Conservation (phyloP, 1,140 invertebrate genomes). For the Harpegnathos saltator region DNA sequence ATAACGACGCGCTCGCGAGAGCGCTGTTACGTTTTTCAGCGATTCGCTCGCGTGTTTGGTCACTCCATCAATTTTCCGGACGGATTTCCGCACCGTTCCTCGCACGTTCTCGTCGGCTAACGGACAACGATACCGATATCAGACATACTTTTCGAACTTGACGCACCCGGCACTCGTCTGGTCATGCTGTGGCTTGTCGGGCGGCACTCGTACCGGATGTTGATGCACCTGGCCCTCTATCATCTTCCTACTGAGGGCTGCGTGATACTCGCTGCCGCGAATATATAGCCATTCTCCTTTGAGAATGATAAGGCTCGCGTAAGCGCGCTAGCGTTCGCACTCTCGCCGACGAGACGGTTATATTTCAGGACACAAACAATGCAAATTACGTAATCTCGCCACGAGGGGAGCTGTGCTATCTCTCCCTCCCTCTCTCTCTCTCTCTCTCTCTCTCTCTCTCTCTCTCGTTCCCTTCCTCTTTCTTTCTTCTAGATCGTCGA, state of each 20-base stretch:
- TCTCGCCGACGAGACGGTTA: conserved; percentile 45
- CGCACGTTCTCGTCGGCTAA: too few relatives aligned
- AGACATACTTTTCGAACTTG: conserved; percentile 78
- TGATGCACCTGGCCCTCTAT: conserved; percentile 79
- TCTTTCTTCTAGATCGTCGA: conserved; percentile 20
- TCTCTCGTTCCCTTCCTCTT: neutral
- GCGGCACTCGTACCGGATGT: conserved; percentile 74
- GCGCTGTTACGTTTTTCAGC: neutral
- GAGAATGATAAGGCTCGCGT: conserved; percentile 73
- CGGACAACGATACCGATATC: neutral
- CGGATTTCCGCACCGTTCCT: neutral
- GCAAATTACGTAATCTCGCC: conserved; percentile 72
- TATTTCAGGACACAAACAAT: conserved; percentile 72
- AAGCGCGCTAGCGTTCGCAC: conserved; percentile 42
- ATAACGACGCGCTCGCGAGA: too few relatives aligned
- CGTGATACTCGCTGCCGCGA: conserved; percentile 63
- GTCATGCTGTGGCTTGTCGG: conserved; percentile 64
- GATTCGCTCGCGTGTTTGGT: neutral
- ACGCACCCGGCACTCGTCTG: conserved; percentile 66
- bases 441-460: conserved; percentile 1
- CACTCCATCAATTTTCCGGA: neutral
- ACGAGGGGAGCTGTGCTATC: conserved; percentile 51
- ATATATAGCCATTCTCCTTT: conserved; percentile 75
- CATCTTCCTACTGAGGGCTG: conserved; percentile 79
- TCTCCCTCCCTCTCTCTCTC: conserved; percentile 3